Base-by-base conservation (phyloP, 2,888 invertebrate species). In the Drosophila mayaguana region DNA sequence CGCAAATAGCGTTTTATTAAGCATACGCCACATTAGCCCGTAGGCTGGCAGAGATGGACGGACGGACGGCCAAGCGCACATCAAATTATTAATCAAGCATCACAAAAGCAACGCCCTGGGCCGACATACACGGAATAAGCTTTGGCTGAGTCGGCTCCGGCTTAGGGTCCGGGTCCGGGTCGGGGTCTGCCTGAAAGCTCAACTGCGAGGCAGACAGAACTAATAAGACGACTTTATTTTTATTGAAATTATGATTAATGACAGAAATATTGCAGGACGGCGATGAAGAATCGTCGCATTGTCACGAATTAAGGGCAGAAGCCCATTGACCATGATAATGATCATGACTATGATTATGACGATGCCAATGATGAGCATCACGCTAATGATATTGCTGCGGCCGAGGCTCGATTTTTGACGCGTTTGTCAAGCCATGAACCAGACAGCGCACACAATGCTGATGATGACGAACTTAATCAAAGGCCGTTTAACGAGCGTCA, bases 221-320 rank as follows among this genome's bases (percentile, higher is more conserved):
- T 80, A 84, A 84, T 76, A 86, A 81, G 78, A 76, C 74, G 83
- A 77, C 74, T 86, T 83, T 74, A 82, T 79, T 88, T 89, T 86
- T 81, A 81, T 83, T 83, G 75, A 88, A 86, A 90, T 90, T 89
- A 90, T 91, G 90, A 90, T 91, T 87, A 90, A 90, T 85, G 91
- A 78, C 75, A 69, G 67, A 71, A 80, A 83, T 75, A 82, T 89
- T 77, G 77, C 51, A 66, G 78, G 69, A 64, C 61, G 65, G 80
- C 59, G 55, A 75, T 63, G 61, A 67, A 51, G 63, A 69, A 72
- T 74, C 80, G 77, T 56, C 53, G 70, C 68, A 63, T 63, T 78
- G 66, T 56, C 76, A 46, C 54, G 66, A 78, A 80, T 74, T 82
- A 82, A 74, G 81, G 67, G 63, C 76, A 70, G 45, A 62, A 70